Evolutionary conservation across 2,888 invertebrate genomes (phyloP).

Genomic region (Hyposoter didymator): DNA sequence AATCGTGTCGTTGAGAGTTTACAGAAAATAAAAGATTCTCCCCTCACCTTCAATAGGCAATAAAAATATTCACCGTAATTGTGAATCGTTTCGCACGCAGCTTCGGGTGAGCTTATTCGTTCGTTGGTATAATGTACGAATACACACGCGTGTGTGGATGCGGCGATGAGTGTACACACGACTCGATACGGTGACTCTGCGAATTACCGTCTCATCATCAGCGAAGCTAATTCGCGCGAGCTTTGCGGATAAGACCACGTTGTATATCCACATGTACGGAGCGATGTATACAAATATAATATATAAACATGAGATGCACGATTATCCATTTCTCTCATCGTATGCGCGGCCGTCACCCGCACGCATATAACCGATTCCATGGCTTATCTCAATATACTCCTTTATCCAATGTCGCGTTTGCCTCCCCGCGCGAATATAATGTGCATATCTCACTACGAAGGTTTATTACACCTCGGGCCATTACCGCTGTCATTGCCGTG

Average conservation of each 20-base stretch:
- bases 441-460: slow-evolving; percentile 75
- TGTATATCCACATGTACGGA: slow-evolving; percentile 12
- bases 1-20: background rate
- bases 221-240: slow-evolving; percentile 70
- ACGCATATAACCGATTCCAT: slow-evolving; percentile 40
- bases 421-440: slow-evolving; percentile 71
- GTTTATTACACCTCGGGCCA: slow-evolving; percentile 74
- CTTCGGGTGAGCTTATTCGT: slow-evolving; percentile 17
- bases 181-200: slow-evolving; percentile 68
- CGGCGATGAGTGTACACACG: slow-evolving; percentile 37
- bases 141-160: background rate
- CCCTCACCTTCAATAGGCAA: background rate
- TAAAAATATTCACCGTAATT: slow-evolving; percentile 5
- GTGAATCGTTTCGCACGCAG: background rate
- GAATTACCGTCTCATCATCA: slow-evolving; percentile 70
- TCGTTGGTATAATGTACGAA: slow-evolving; percentile 10
- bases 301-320: slow-evolving; percentile 47
- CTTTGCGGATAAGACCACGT: slow-evolving; percentile 22
- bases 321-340: slow-evolving; percentile 71
- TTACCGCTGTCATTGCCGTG: slow-evolving; percentile 75
- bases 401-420: slow-evolving; percentile 45
- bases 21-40: slow-evolving; percentile 13
- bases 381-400: slow-evolving; percentile 55
- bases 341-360: slow-evolving; percentile 34
- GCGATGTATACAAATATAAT: slow-evolving; percentile 31